Evolutionary conservation across 2,113 vertebrate genomes (phyloP).

Genomic region (Bos indicus): DNA sequence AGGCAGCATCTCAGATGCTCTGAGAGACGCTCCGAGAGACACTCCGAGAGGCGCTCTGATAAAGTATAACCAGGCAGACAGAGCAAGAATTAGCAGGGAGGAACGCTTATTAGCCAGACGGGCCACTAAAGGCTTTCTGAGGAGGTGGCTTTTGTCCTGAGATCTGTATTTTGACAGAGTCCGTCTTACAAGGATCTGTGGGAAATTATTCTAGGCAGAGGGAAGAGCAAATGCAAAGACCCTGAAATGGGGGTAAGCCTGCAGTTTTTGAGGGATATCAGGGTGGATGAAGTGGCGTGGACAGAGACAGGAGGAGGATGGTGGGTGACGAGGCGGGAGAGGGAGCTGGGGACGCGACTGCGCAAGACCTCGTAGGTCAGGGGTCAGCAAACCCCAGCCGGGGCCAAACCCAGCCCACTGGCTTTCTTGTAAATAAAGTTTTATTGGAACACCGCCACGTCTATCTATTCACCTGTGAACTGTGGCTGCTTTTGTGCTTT

Average conservation of each 20-base stretch:
- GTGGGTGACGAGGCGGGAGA: fast-evolving
- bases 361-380: background rate
- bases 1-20: fast-evolving
- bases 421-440: background rate
- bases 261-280: fast-evolving
- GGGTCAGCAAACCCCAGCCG: background rate
- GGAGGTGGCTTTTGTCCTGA: background rate
- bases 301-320: background rate
- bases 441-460: background rate
- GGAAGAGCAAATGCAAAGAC: background rate
- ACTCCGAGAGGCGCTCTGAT: background rate
- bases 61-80: background rate
- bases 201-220: background rate
- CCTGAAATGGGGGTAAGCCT: background rate
- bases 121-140: background rate
- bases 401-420: background rate
- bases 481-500: background rate
- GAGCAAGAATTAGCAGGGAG: background rate
- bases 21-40: too few species aligned
- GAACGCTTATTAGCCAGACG: background rate
- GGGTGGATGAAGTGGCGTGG: background rate
- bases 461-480: background rate
- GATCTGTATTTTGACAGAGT: background rate
- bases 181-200: background rate
- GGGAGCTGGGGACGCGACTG: fast-evolving